These are phyloP conservation scores for Drosophila nasuta DNA, from an alignment of 1,140 invertebrate species.

Conservation along the genomic window DNA sequence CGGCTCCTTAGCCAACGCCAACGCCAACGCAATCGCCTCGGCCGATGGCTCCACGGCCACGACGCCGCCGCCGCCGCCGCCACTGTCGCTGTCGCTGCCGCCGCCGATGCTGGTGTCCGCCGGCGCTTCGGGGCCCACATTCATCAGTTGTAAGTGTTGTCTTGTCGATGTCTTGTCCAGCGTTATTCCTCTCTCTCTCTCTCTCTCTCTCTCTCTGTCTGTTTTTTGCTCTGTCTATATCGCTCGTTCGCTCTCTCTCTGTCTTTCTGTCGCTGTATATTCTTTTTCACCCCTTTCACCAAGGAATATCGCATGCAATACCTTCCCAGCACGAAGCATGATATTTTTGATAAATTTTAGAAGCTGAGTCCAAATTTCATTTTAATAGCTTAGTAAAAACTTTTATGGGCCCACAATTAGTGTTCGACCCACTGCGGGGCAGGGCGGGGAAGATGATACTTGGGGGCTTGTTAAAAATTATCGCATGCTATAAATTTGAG, in stretches of 20 bases:
- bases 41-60: conserved; percentile 27
- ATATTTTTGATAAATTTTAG: conserved; percentile 41
- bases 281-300: not conserved
- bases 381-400: conserved; percentile 38
- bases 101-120: conserved; percentile 37
- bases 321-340: conserved; percentile 39
- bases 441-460: not conserved
- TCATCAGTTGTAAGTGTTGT: conserved; percentile 83
- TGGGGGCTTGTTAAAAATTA: conserved; percentile 71
- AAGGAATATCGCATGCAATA: conserved; percentile 13
- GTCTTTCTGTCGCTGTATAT: not conserved
- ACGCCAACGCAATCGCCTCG: conserved; percentile 32
- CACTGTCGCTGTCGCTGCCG: conserved; percentile 45
- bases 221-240: not conserved
- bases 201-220: not conserved
- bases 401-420: conserved; percentile 45
- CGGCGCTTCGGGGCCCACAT: conserved; percentile 54
- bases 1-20: conserved; percentile 45
- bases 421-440: not conserved
- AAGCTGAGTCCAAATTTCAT: conserved; percentile 20
- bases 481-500: conserved; percentile 78
- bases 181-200: not conserved
- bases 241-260: not conserved
- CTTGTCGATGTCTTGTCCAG: conserved; percentile 36
- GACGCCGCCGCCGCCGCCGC: conserved; percentile 49